Conservation (phyloP, 2,113 vertebrate genomes). For the Phrynocephalus versicolor region DNA sequence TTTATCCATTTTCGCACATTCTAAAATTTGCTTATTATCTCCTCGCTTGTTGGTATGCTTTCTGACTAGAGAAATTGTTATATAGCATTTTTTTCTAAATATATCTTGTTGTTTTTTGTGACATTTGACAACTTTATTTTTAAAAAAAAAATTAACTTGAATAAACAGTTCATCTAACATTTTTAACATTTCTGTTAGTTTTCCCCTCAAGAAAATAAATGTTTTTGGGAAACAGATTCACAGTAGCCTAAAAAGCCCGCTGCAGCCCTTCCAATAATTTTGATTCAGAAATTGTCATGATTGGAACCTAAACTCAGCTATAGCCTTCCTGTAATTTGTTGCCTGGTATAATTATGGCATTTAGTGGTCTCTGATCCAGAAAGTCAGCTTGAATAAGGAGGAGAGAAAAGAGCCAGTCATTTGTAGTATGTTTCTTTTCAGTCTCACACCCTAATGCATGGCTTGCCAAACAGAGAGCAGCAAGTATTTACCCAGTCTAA, state of each 20-base stretch:
- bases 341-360: constrained; percentile 60
- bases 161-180: constrained; percentile 30
- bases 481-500: neutral
- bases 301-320: constrained; percentile 71
- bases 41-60: too few relatives aligned
- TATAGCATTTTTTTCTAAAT: neutral
- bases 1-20: too few relatives aligned
- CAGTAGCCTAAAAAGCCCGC: constrained; percentile 46
- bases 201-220: constrained; percentile 34
- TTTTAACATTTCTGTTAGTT: neutral
- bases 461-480: neutral
- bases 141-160: neutral
- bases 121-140: neutral
- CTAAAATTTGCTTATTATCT: too few relatives aligned
- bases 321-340: constrained; percentile 47
- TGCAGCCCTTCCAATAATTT: constrained; percentile 57
- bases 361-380: constrained; percentile 63
- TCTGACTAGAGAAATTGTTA: neutral
- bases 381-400: constrained; percentile 36
- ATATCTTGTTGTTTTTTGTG: neutral
- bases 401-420: constrained; percentile 36
- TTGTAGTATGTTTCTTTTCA: constrained; percentile 31
- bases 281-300: constrained; percentile 69
- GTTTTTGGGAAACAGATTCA: constrained; percentile 49
- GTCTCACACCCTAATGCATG: constrained; percentile 20